These are phyloP conservation scores for Stomorhina lunata DNA, from an alignment of 2,888 invertebrate species.

Conservation along the genomic window DNA sequence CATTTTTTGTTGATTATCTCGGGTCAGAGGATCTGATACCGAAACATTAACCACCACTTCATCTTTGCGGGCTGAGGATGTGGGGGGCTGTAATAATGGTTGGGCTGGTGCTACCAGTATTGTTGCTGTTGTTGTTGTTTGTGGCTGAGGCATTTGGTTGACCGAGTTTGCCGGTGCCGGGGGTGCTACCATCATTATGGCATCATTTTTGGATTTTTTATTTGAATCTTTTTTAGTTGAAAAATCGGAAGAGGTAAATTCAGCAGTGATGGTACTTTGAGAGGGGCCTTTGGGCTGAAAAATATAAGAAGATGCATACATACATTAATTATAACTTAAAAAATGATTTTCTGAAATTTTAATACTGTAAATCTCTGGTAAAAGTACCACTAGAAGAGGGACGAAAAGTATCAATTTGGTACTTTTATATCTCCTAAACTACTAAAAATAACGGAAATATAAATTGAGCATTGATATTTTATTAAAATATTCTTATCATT, in stretches of 20 bases:
- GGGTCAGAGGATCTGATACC: constrained; percentile 70
- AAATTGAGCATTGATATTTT: not conserved
- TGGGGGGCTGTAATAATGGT: not conserved
- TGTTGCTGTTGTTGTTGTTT: constrained; percentile 42
- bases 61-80: constrained; percentile 57
- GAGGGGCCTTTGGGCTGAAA: constrained; percentile 54
- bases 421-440: no score
- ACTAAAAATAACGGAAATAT: not conserved
- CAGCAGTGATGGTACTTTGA: constrained; percentile 1
- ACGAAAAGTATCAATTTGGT: no score
- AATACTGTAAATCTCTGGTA: no score
- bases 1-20: constrained; percentile 70
- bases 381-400: no score
- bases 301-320: not conserved
- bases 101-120: not conserved
- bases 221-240: not conserved
- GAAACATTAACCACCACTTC: constrained; percentile 72
- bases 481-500: no score
- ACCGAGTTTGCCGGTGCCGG: constrained; percentile 63
- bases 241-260: constrained; percentile 50
- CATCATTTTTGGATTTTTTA: constrained; percentile 35
- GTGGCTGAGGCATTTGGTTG: constrained; percentile 52
- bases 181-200: not conserved
- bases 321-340: no score
- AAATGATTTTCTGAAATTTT: no score